These are phyloP conservation scores for Nesidiocoris tenuis DNA, from an alignment of 2,888 invertebrate genomes.

Conservation along the genomic window DNA sequence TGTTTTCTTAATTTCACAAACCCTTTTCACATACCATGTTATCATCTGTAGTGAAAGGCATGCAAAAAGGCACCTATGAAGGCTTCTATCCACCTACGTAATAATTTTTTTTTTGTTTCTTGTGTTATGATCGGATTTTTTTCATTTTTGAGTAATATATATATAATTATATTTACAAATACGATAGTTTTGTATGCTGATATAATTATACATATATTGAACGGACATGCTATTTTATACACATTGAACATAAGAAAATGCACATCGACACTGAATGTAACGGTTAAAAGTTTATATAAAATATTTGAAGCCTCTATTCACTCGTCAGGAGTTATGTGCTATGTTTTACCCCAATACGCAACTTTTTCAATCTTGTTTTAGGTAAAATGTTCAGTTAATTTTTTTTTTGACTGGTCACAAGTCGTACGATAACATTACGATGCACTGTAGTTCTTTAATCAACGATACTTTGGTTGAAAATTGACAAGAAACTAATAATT, in stretches of 20 bases:
- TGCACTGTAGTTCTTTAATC: not conserved
- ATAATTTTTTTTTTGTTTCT: constrained; percentile 34
- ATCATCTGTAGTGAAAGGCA: constrained; percentile 49
- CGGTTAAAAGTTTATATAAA: constrained; percentile 37
- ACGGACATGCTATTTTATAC: constrained; percentile 16
- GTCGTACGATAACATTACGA: constrained; percentile 18
- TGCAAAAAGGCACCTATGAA: constrained; percentile 51
- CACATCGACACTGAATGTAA: constrained; percentile 34
- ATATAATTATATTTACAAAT: constrained; percentile 42
- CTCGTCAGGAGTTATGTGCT: constrained; percentile 16
- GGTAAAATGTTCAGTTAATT: constrained; percentile 31
- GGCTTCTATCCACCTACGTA: constrained; percentile 50
- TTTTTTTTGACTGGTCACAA: constrained; percentile 30
- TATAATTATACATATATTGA: constrained; percentile 47
- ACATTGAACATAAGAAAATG: constrained; percentile 41
- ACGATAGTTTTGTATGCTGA: constrained; percentile 25
- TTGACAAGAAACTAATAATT: constrained; percentile 23
- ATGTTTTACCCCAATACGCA: constrained; percentile 30
- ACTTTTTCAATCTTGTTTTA: constrained; percentile 1
- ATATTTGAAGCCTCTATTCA: constrained; percentile 36
- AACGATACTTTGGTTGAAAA: constrained; percentile 36
- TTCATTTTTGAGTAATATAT: constrained; percentile 17
- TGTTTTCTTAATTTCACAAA: constrained; percentile 43
- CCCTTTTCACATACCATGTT: constrained; percentile 50
- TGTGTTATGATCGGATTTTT: constrained; percentile 19